Base-by-base conservation (phyloP, 1,140 invertebrate species). In the Lycorma delicatula region DNA sequence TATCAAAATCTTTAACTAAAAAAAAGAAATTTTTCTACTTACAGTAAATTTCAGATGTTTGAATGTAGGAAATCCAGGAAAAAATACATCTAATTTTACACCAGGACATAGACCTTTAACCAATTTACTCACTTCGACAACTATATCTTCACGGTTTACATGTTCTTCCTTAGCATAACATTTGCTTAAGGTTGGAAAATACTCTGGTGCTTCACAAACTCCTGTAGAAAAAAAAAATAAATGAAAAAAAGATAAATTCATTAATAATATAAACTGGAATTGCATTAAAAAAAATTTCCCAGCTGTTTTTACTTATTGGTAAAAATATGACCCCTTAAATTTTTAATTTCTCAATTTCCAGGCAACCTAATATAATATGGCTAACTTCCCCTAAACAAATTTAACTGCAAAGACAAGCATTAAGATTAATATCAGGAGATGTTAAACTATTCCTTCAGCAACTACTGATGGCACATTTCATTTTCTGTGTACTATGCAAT, bases 61-160 rank as follows among this genome's bases (percentile, higher is more conserved):
- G 62, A 97, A 75, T 0, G 90, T 92, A 0, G 94, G 93, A 70
- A 98, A 98, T 26, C 95, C 94, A 26, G 87, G 86, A 69, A 84
- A 91, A 65, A 87, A 86, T 4, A 87, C 75, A 64, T 88, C 81
- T 12, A 84, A 66, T 26, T 79, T 75, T 0, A 85, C 83, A 60
- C 81, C 83, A 0, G 82, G 79, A 69, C 85, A 79, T 48, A 93
- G 74, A 1, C 91, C 91, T 62, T 86, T 86, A 1, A 83, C 74
- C 9, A 94, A 74, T 47, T 80, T 70, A 0, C 81, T 71, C 11
- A 66, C 64, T 0, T 84, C 75, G 1, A 90, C 74, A 0, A 75
- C 64, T 25, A 90, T 76, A 5, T 86, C 81, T 0, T 79, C 67
- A 3, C 80, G 70, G 65, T 74, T 75, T 1, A 88, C 65, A 4